Base-by-base conservation (phyloP, 2,113 vertebrate species). In the Zosterops lateralis region DNA sequence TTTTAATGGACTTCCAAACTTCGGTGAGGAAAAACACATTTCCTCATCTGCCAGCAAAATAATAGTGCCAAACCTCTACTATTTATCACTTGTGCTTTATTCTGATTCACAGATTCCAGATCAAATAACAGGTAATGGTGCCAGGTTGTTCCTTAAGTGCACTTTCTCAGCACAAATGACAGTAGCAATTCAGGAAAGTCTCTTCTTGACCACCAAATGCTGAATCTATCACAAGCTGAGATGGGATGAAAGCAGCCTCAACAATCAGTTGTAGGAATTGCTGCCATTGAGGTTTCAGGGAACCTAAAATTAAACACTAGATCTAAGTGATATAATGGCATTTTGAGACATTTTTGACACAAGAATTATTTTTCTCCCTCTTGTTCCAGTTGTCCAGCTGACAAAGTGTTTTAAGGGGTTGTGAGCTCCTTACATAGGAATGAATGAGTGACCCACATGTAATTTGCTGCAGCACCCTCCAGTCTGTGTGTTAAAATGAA, bases 401-500 rank as follows among this genome's bases (percentile, higher is more conserved):
- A 44, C 57, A 38, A 87, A 48, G 72, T 48, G 40, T 64, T 95
- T 84, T 48, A 47, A 71, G 28, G 29, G 32, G 26, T 32, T 92
- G 24, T 53, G 70, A 67, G 53, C 8, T 54, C 86, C 89, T 89
- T 77, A 57, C 16, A 72, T n/a, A 50, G 60, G 70, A 90, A 88
- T 42, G 60, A 90, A 89, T 53, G 77, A 51, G 50, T 32, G 57
- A 89, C 31, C 70, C 50, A 80, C 84, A 51, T 3, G 2, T 26
- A 84, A 80, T 86, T 84, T 64, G 57, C 68, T 90, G 82, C 75
- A 90, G 56, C 61, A 88, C 48, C 24, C 64, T 82, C 42, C 93
- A 71, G 78, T 65, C 75, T 65, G 11, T 24, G 61, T n/a, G 61
- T 82, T 95, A 68, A 91, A 90, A 94, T 64, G 81, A 87, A 90